Evolutionary conservation across 2,797 vertebrate species (phyloP).

Genomic region (Myotis pilosus): DNA sequence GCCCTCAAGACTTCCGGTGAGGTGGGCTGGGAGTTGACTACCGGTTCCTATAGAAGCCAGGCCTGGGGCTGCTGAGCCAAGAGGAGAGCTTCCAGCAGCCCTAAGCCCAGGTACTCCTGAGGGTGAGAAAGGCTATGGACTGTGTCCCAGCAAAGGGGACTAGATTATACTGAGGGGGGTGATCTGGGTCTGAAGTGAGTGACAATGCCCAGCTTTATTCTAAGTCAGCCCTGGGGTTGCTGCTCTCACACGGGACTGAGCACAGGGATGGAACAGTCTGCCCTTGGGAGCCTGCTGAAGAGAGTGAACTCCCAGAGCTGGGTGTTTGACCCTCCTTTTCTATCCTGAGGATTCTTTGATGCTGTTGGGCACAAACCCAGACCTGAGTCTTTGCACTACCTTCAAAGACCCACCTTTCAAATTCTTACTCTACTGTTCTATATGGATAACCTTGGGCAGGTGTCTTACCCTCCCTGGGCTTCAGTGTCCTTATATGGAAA

Average conservation of each 20-base stretch:
- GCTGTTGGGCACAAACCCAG: background rate
- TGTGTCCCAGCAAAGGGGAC: background rate
- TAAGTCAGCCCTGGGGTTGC: background rate
- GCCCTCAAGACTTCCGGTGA: background rate
- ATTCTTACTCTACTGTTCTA: background rate
- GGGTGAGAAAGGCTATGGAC: background rate
- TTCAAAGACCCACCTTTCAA: background rate
- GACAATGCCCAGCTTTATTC: background rate
- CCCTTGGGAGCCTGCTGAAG: background rate
- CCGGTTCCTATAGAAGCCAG: background rate
- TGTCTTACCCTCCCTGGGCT: background rate
- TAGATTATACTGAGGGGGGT: too few relatives aligned
- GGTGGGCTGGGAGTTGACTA: accelerated
- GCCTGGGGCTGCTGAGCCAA: background rate
- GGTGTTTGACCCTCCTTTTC: too few relatives aligned
- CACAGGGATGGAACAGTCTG: background rate
- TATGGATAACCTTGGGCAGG: background rate
- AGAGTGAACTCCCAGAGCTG: background rate
- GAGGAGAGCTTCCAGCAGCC: accelerated
- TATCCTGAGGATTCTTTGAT: background rate
- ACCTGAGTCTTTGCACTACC: background rate
- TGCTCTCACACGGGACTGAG: accelerated
- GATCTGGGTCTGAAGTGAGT: background rate
- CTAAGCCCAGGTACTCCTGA: background rate
- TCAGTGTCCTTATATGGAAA: background rate